Percentiles rank a stretch among this genome's conserved stretches.
Evolutionary conservation across 2,113 vertebrate species (phyloP).

Genomic region (Eonycteris spelaea): DNA sequence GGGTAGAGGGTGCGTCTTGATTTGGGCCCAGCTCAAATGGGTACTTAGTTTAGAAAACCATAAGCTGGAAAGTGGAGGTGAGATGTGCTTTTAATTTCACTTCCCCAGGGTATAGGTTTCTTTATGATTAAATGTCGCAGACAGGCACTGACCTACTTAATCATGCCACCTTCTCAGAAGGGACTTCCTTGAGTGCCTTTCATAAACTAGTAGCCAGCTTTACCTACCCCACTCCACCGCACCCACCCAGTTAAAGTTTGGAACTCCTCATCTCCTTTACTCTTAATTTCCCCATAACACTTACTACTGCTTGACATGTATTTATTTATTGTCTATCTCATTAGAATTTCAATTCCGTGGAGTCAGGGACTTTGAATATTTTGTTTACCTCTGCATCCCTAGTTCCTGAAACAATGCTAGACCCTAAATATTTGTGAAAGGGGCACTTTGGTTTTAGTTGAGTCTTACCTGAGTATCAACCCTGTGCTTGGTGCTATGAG

Average conservation of each 20-base stretch:
- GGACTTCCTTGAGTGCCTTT: not conserved
- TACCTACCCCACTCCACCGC: rapidly evolving
- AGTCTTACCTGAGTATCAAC: not conserved
- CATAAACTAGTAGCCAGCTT: not conserved
- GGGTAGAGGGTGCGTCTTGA: not conserved
- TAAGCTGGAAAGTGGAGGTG: not conserved
- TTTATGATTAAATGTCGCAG: not conserved
- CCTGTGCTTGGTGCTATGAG: not conserved
- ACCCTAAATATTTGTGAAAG: not conserved
- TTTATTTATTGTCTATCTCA: too few relatives aligned
- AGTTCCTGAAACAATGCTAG: not conserved
- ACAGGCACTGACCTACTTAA: not conserved
- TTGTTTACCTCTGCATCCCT: not conserved
- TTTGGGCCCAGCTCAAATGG: not conserved
- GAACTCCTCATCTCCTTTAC: too few relatives aligned
- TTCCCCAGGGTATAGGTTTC: not conserved
- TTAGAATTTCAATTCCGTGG: too few relatives aligned
- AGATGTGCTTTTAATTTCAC: not conserved
- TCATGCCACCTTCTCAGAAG: not conserved
- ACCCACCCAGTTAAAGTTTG: not conserved
- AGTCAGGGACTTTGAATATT: not conserved
- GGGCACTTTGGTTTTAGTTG: not conserved
- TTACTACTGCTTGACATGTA: not conserved
- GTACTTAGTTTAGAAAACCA: not conserved
- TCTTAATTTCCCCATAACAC: not conserved